A percentile compares a stretch with the other conserved stretches of the same genome.
phyloP scores from a whole-genome alignment of 2,797 vertebrate species.

The Lophius americanus region DNA sequence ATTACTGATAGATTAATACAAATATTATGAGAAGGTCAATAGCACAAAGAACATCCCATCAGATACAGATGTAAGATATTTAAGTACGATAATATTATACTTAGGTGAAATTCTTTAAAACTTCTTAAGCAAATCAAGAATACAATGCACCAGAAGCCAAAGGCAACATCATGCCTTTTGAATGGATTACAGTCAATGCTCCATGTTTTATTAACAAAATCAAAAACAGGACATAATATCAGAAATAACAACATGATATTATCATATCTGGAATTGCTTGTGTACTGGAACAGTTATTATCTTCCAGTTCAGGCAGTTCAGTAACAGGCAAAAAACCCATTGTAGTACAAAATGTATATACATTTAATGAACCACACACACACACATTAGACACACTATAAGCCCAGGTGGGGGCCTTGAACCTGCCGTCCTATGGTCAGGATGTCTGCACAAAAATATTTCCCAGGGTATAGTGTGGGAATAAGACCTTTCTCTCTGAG shows the following conservation, averaged over 20 bases:
- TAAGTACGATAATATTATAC: not conserved
- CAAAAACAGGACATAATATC: not conserved
- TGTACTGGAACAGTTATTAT: not conserved
- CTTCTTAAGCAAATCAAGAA: not conserved
- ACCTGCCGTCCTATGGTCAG: conserved; percentile 35
- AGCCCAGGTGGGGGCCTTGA: conserved; percentile 40
- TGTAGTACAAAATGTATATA: conserved; percentile 3
- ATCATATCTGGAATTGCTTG: conserved; percentile 8
- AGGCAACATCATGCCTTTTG: not conserved
- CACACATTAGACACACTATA: conserved; percentile 47
- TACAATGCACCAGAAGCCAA: not conserved
- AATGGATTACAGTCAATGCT: not conserved
- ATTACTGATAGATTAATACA: conserved; percentile 1
- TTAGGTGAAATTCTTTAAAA: not conserved
- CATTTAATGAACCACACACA: conserved; percentile 37
- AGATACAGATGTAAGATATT: not conserved
- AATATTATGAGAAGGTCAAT: not conserved
- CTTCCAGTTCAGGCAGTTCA: not conserved
- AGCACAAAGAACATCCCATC: not conserved
- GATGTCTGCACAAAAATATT: conserved; percentile 58
- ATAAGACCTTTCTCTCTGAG: conserved; percentile 39
- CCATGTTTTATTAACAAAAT: not conserved
- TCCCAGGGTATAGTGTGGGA: conserved; percentile 76
- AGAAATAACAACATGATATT: not conserved
- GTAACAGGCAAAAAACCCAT: not conserved